These are phyloP conservation scores for Miniopterus natalensis DNA, from an alignment of 2,113 vertebrate species.

Conservation along the genomic window DNA sequence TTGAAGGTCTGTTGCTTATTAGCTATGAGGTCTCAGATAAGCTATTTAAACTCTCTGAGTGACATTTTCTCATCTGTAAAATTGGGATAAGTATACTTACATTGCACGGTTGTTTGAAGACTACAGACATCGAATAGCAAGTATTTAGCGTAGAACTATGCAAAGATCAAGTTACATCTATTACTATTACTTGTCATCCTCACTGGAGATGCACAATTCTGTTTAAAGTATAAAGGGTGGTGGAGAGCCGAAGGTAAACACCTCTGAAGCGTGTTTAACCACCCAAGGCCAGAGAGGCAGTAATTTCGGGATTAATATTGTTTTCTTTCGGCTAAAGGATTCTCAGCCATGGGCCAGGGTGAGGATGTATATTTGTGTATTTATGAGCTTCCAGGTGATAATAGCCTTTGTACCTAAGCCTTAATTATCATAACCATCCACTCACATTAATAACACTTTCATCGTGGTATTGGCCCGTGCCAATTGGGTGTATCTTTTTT, in stretches of 20 bases:
- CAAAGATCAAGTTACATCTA: not conserved
- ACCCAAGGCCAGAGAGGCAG: not conserved
- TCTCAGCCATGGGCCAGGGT: not conserved
- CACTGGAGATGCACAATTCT: not conserved
- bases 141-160: not conserved
- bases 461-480: not conserved
- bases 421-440: conserved; percentile 7
- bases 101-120: not conserved
- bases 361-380: not conserved
- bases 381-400: not conserved
- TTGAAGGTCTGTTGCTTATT: not conserved
- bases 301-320: not conserved
- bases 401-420: not conserved
- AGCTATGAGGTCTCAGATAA: not conserved
- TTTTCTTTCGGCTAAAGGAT: conserved; percentile 5
- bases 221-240: not conserved
- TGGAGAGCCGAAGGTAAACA: not conserved
- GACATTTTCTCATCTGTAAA: not conserved
- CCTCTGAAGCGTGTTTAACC: not conserved
- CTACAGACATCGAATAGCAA: not conserved
- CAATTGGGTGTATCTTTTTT: not conserved
- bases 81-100: not conserved
- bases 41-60: conserved; percentile 7
- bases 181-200: not conserved
- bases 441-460: not conserved